phyloP scores from a whole-genome alignment of 2,113 vertebrate species.

The Onychorhynchus coronatus region DNA sequence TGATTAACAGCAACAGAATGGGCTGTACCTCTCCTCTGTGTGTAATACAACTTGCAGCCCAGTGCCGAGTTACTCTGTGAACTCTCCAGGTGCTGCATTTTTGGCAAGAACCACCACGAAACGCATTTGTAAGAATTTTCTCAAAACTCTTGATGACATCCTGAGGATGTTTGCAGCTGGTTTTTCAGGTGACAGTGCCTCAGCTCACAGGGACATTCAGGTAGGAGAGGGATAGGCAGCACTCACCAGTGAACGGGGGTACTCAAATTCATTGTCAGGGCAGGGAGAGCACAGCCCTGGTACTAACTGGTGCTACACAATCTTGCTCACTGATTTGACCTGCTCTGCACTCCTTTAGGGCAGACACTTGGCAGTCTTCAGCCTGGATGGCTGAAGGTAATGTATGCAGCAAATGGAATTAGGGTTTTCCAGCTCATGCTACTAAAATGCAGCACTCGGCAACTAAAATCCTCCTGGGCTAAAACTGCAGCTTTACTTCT shows the following conservation, averaged over 20 bases:
- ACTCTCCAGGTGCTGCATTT: not conserved
- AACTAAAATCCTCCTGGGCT: conserved; percentile 30
- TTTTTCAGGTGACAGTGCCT: not conserved
- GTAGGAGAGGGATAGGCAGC: not conserved
- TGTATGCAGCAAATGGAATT: not conserved
- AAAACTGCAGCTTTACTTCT: conserved; percentile 17
- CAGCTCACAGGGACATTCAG: not conserved
- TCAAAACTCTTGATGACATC: not conserved
- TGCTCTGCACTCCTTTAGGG: not conserved
- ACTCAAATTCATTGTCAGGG: not conserved
- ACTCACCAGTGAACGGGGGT: not conserved
- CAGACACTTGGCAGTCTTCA: not conserved
- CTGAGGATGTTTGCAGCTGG: not conserved
- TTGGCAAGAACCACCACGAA: not conserved
- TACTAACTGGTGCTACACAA: not conserved
- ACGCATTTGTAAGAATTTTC: not conserved
- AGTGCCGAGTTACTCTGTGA: not conserved
- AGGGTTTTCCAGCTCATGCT: not conserved
- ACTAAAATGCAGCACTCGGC: not conserved
- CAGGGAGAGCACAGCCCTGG: not conserved
- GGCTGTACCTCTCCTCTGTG: not conserved
- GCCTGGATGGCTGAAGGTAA: not conserved
- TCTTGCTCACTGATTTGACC: not conserved
- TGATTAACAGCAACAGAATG: not conserved
- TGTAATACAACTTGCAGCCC: not conserved